Evolutionary conservation across 35 echinoderm and acorn worm genomes (phyloP).

Genomic region (Heliocidaris erythrogramma): DNA sequence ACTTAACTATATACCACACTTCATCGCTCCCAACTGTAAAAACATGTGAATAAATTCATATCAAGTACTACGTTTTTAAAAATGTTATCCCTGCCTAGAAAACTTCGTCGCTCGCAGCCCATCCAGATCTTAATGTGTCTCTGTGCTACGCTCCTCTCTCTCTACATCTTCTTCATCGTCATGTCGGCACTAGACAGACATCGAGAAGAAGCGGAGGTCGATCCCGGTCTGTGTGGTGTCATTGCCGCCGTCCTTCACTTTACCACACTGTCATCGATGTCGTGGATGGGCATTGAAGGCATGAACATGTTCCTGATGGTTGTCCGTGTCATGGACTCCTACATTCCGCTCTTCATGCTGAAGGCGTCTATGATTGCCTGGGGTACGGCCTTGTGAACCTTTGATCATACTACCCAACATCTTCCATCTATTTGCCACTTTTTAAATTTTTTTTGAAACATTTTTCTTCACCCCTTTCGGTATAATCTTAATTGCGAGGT

Average conservation of each 20-base stretch:
- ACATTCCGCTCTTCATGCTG: constrained; percentile 47
- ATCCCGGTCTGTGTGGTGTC: constrained; percentile 13
- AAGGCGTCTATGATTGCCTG: constrained; percentile 21
- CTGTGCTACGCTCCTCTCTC: constrained; percentile 34
- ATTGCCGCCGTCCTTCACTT: constrained; percentile 49
- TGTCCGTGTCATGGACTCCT: constrained; percentile 55
- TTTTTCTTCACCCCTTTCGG: no score
- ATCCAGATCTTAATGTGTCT: constrained; percentile 50
- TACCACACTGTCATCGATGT: constrained; percentile 26
- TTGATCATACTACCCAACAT: no score
- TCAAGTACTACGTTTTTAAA: no score
- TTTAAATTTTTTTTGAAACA: no score
- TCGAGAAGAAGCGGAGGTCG: neutral
- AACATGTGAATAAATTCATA: no score
- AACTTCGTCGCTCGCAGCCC: constrained; percentile 39
- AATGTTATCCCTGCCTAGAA: neutral
- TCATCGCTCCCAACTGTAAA: no score
- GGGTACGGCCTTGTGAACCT: neutral
- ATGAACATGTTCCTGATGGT: constrained; percentile 61
- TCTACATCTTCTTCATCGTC: constrained; percentile 47
- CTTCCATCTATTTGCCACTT: no score
- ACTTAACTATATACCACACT: no score
- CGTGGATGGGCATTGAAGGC: constrained; percentile 59
- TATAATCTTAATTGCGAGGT: no score
- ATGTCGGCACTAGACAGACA: neutral